These are phyloP conservation scores for Limanda limanda DNA, from an alignment of 2,113 vertebrate species.

Conservation along the genomic window DNA sequence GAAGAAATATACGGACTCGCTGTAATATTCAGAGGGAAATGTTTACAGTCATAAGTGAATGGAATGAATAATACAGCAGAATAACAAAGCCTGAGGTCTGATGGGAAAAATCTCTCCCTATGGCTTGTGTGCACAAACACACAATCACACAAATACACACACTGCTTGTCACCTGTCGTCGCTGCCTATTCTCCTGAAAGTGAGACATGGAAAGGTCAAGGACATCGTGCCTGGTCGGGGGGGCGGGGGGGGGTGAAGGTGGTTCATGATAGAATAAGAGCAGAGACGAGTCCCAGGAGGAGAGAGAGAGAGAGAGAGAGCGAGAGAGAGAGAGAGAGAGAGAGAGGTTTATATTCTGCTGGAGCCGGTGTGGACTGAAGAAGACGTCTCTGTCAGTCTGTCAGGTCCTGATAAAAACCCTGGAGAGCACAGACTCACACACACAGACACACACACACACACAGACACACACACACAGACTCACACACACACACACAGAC, in stretches of 20 bases:
- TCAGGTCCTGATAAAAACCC: slow-evolving; percentile 23
- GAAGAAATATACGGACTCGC: no score
- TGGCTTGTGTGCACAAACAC: no score
- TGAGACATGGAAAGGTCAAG: slow-evolving; percentile 52
- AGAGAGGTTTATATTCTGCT: background rate
- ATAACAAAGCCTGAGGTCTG: slow-evolving; percentile 21
- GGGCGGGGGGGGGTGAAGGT: background rate
- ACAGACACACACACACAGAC: no score
- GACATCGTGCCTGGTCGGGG: slow-evolving; percentile 11
- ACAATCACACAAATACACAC: background rate
- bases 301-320: background rate
- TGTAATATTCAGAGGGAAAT: background rate
- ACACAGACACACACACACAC: no score
- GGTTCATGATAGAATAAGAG: slow-evolving; percentile 19
- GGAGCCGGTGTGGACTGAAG: slow-evolving; percentile 15
- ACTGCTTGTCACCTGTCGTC: slow-evolving; percentile 18
- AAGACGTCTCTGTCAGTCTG: slow-evolving; percentile 52
- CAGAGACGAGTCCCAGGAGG: slow-evolving; percentile 28
- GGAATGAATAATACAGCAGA: slow-evolving; percentile 28
- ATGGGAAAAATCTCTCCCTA: background rate
- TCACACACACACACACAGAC: slow-evolving; percentile 4
- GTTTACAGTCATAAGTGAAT: slow-evolving; percentile 18
- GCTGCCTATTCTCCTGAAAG: slow-evolving; percentile 17
- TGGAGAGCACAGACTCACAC: background rate
- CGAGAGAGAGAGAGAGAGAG: background rate